Evolutionary conservation across 1,140 invertebrate genomes (phyloP).

Genomic region (Dinoponera quadriceps): DNA sequence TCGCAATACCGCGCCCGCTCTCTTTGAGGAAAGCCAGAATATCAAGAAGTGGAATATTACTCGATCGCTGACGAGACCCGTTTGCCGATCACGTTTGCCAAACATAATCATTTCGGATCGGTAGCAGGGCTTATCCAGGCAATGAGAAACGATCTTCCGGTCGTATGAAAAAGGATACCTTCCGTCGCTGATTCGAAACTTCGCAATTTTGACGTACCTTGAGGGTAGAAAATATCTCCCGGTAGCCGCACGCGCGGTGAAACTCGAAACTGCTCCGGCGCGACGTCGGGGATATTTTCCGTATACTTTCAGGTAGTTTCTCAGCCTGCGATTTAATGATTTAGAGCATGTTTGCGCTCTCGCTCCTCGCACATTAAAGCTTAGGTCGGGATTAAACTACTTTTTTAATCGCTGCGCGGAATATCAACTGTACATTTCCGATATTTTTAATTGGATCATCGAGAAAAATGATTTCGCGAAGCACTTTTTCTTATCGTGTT

Average conservation of each 20-base stretch:
- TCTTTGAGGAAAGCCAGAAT: neutral
- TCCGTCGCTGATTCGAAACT: slow-evolving; percentile 34
- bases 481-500: neutral
- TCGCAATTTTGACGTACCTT: slow-evolving; percentile 55
- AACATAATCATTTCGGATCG: slow-evolving; percentile 52
- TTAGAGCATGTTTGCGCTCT: slow-evolving; percentile 14
- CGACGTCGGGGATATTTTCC: slow-evolving; percentile 55
- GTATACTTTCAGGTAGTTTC: slow-evolving; percentile 7
- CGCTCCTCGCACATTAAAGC: neutral
- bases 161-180: slow-evolving; percentile 14
- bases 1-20: neutral
- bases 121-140: slow-evolving; percentile 24
- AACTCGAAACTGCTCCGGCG: slow-evolving; percentile 53
- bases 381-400: neutral
- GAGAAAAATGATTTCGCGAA: neutral
- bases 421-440: neutral
- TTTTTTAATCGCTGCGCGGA: neutral
- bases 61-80: slow-evolving; percentile 15
- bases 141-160: neutral
- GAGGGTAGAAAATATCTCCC: slow-evolving; percentile 36
- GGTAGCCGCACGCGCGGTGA: slow-evolving; percentile 63
- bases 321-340: slow-evolving; percentile 22
- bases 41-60: slow-evolving; percentile 25
- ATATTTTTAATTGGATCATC: neutral
- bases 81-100: slow-evolving; percentile 45